Base-by-base conservation (phyloP, 2,797 vertebrate species). In the Paguma larvata region DNA sequence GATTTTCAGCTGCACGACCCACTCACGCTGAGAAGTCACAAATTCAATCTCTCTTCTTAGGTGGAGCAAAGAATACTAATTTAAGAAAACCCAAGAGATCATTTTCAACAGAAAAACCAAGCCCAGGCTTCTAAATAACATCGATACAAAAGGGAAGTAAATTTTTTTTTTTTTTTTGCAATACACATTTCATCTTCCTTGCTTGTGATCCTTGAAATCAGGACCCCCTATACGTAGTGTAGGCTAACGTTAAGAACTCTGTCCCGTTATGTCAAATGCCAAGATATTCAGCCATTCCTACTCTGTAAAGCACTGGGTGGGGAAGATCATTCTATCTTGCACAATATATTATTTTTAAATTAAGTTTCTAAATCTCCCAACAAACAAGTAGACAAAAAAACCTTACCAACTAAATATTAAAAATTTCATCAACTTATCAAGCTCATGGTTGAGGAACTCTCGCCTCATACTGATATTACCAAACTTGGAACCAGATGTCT, bases 321-420 rank as follows among this genome's bases (percentile, higher is more conserved):
- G n/a, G 23, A 96, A 92, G 46, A 38, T 41, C 4, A n/a, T 14
- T 38, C 48, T 34, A 72, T 14, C 34, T 48, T 79, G 27, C 6
- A 51, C 10, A 12, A 51, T 53, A 53, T 27, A 44, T 51, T 75
- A 83, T 53, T 72, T 73, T 90, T 44, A 83, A 84, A 97, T 62
- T 73, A 90, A 89, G 53, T 82, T 91, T 78, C 90, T 72, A 41
- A 90, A 88, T 77, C n/a, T 95, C 48, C 63, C 77, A 89, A 77
- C 18, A 94, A 92, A 92, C n/a, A 95, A 89, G 18, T 4, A 82
- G 65, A 93, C 56, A 93, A 88, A 78, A 92, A 94, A 91, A n/a
- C 63, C 15, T 91, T 34, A 78, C 23, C 65, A 95, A 75, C n/a
- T 68, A 68, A 96, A 75, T 89, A 34, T 51, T 68, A 68, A 96